phyloP scores from a whole-genome alignment of 2,113 vertebrate genomes.

The Neomonachus schauinslandi region DNA sequence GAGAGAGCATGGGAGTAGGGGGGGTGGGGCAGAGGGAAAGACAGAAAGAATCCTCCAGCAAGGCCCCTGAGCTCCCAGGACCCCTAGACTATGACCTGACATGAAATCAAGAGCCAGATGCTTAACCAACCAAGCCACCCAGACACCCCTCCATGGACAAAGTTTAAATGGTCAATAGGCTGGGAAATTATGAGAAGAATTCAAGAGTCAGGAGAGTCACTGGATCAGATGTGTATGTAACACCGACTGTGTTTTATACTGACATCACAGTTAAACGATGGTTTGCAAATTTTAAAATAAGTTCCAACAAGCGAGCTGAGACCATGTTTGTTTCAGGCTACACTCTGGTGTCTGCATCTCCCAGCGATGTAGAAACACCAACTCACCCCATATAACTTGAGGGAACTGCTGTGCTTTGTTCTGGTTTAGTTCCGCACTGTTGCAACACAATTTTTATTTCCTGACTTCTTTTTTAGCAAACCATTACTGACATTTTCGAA shows the following conservation, averaged over 20 bases:
- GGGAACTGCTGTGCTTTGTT: not conserved
- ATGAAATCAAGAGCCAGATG: not conserved
- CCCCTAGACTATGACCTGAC: not conserved
- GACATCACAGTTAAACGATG: not conserved
- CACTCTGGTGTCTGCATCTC: not conserved
- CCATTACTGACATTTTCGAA: not conserved
- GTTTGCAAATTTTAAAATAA: not conserved
- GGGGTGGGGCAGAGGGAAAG: not conserved
- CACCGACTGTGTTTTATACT: not conserved
- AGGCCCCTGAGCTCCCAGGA: not conserved
- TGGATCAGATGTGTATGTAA: not conserved
- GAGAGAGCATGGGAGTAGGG: not conserved
- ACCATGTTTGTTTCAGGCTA: not conserved
- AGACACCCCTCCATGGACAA: not conserved
- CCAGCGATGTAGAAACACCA: not conserved
- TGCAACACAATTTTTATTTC: not conserved
- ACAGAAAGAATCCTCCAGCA: not conserved
- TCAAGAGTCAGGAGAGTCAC: not conserved
- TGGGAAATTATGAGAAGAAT: not conserved
- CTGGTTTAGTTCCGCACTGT: not conserved
- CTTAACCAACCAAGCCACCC: not conserved
- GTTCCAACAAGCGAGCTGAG: not conserved
- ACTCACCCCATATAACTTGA: not conserved
- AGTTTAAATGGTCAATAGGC: not conserved
- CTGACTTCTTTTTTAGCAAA: not conserved